Conservation (phyloP, 2,797 vertebrate species). For the Iguana delicatissima region DNA sequence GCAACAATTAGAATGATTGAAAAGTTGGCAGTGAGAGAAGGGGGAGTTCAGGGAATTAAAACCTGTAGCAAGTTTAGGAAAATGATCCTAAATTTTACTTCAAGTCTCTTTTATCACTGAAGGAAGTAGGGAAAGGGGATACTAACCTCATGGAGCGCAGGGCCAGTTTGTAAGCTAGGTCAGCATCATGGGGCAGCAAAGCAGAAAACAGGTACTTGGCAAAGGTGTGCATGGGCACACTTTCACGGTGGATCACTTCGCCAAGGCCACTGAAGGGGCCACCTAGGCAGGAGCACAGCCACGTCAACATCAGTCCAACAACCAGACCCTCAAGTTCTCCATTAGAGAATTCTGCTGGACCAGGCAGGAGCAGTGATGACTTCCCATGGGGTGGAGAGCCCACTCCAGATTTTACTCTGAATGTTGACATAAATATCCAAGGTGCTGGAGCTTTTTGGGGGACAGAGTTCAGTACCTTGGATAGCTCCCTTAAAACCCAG, state of each 20-base stretch:
- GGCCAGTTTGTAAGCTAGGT: constrained; percentile 96
- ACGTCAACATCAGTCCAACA: constrained; percentile 45
- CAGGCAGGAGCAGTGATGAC: background rate
- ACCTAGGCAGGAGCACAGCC: constrained; percentile 81
- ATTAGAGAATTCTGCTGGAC: background rate
- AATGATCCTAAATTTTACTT: background rate
- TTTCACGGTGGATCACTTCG: constrained; percentile 97
- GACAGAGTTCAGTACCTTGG: no score
- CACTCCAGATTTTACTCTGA: no score
- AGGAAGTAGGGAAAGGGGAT: constrained; percentile 3
- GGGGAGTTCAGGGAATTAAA: background rate
- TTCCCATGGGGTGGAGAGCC: no score
- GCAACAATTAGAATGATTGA: background rate
- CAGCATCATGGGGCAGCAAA: constrained; percentile 93
- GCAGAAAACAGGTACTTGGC: constrained; percentile 98
- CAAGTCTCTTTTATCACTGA: background rate
- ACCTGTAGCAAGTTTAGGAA: no score
- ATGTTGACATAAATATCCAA: no score
- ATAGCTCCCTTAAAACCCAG: no score
- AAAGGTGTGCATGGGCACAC: constrained; percentile 98
- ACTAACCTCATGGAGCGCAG: constrained; percentile 97
- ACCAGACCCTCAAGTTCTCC: background rate
- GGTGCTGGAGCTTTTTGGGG: no score
- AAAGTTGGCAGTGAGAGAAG: background rate
- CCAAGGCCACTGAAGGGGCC: constrained; percentile 97